These are phyloP conservation scores for Plusia festucae DNA, from an alignment of 2,888 invertebrate genomes.

Conservation along the genomic window DNA sequence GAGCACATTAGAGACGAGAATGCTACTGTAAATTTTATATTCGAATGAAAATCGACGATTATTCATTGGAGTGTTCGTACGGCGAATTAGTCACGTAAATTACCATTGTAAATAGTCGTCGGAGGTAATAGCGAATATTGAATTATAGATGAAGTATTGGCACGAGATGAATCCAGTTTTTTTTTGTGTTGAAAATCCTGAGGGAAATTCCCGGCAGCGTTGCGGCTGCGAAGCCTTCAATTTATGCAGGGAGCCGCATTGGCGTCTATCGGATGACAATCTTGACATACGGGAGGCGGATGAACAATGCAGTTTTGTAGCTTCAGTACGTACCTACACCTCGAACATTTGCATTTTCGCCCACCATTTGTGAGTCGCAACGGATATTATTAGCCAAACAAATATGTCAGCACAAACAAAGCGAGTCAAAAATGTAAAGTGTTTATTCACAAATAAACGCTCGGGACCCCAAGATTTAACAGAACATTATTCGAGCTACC, in stretches of 20 bases:
- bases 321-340: conserved; percentile 39
- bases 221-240: conserved; percentile 82
- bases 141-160: conserved; percentile 82
- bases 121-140: conserved; percentile 78
- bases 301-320: conserved; percentile 76
- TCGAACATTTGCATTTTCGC: conserved; percentile 50
- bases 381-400: conserved; percentile 7
- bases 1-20: conserved; percentile 48
- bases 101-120: conserved; percentile 76
- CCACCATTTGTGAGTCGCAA: conserved; percentile 32
- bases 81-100: conserved; percentile 75
- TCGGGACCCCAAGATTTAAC: conserved; percentile 42
- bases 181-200: conserved; percentile 79
- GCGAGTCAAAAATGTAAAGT: not conserved
- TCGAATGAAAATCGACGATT: conserved; percentile 60
- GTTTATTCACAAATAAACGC: conserved; percentile 25
- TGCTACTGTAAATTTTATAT: conserved; percentile 64
- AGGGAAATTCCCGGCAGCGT: conserved; percentile 82
- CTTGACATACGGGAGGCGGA: conserved; percentile 75
- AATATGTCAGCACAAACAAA: not conserved
- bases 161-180: conserved; percentile 74
- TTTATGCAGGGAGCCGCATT: conserved; percentile 82
- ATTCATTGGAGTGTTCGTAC: conserved; percentile 67
- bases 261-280: conserved; percentile 81
- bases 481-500: conserved; percentile 34